A percentile compares a stretch with the other conserved stretches of the same genome.
Conservation (phyloP, 1,140 invertebrate species). For the Drosophila repleta region DNA sequence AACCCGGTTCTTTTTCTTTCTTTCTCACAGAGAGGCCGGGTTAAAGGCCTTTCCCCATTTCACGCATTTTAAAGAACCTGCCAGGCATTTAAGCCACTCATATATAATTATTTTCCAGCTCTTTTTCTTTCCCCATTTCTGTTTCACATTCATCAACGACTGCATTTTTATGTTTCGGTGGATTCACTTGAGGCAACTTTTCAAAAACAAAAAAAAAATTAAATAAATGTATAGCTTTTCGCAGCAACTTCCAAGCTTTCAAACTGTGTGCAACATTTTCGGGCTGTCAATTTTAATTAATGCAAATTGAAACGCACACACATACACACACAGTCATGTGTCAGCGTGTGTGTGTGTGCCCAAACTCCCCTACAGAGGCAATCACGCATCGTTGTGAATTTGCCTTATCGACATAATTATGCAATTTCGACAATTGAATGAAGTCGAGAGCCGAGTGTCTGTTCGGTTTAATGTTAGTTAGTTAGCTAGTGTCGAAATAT, state of each 20-base stretch:
- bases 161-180: constrained; percentile 34
- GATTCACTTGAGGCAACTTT: constrained; percentile 51
- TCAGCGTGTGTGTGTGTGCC: neutral
- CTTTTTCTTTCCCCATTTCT: constrained; percentile 9
- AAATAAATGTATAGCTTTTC: constrained; percentile 20
- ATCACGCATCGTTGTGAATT: constrained; percentile 47
- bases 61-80: constrained; percentile 61
- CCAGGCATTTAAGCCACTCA: constrained; percentile 42
- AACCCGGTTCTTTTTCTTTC: constrained; percentile 19
- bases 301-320: constrained; percentile 44
- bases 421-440: constrained; percentile 64
- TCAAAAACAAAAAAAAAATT: constrained; percentile 25
- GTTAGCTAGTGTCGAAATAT: constrained; percentile 20
- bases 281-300: constrained; percentile 70
- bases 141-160: constrained; percentile 38
- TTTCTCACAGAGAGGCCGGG: constrained; percentile 16
- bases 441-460: constrained; percentile 41
- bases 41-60: constrained; percentile 68
- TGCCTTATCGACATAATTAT: constrained; percentile 77
- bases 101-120: constrained; percentile 67
- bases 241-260: constrained; percentile 39
- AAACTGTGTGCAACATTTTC: constrained; percentile 36
- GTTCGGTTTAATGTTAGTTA: constrained; percentile 30
- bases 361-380: constrained; percentile 15
- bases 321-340: constrained; percentile 9